Conservation (phyloP, 2,888 invertebrate species). For the Cephus rjabovi region DNA sequence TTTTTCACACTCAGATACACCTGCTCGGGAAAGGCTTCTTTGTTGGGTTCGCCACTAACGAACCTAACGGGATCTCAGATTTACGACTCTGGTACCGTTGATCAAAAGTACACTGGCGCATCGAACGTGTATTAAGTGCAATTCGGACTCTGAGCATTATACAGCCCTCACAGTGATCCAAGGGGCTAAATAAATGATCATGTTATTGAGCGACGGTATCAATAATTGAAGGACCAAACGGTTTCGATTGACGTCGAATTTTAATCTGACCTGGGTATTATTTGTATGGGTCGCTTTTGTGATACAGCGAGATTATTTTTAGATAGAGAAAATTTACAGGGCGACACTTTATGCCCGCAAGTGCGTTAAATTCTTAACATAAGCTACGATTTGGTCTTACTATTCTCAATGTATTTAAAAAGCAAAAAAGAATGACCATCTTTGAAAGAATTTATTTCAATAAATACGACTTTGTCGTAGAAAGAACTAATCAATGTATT, state of each 20-base stretch:
- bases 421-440: neutral
- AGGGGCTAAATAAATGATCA: neutral
- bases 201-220: neutral
- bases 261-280: neutral
- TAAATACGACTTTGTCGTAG: conserved; percentile 2
- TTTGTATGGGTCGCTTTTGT: neutral
- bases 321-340: neutral
- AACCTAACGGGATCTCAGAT: conserved; percentile 5
- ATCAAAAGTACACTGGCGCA: neutral
- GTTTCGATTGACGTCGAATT: neutral
- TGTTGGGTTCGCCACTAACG: neutral
- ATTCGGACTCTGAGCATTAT: neutral
- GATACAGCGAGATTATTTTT: neutral
- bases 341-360: neutral
- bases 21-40: neutral
- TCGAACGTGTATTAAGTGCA: neutral
- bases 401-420: neutral
- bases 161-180: neutral
- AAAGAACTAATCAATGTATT: neutral
- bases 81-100: conserved; percentile 3
- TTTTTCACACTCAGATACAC: neutral
- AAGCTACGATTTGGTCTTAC: neutral
- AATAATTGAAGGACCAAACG: neutral
- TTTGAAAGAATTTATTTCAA: neutral
- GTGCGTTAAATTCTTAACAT: neutral